These are phyloP conservation scores for Bovichtus diacanthus DNA, from an alignment of 2,797 vertebrate species.

Conservation along the genomic window DNA sequence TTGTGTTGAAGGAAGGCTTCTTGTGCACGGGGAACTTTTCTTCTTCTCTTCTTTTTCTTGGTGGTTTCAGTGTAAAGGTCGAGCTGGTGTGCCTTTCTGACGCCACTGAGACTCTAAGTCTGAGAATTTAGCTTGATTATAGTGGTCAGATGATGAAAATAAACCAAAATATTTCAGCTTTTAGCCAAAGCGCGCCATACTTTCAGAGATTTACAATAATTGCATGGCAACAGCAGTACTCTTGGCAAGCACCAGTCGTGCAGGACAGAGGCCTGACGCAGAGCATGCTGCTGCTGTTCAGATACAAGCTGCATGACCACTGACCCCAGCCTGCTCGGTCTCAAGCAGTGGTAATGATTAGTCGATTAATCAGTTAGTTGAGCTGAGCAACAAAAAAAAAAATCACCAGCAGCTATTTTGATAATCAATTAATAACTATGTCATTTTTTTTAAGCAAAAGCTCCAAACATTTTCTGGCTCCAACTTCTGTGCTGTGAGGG, in stretches of 20 bases:
- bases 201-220: constrained; percentile 56
- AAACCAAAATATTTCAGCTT: constrained; percentile 56
- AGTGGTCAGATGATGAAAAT: constrained; percentile 52
- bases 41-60: not conserved
- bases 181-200: constrained; percentile 1
- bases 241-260: constrained; percentile 7
- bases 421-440: not conserved
- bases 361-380: not conserved
- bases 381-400: rapidly evolving
- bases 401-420: not conserved
- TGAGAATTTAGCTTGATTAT: constrained; percentile 66
- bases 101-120: constrained; percentile 53
- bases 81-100: constrained; percentile 40
- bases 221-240: constrained; percentile 47
- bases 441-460: not conserved
- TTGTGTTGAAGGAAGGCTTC: constrained; percentile 3
- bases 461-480: not conserved
- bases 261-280: constrained; percentile 1
- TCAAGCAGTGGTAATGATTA: not conserved
- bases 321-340: not conserved
- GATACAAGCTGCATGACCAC: not conserved
- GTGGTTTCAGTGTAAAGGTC: constrained; percentile 58
- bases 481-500: not conserved
- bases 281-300: constrained; percentile 5
- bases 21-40: constrained; percentile 9